Conservation (phyloP, 1,140 invertebrate genomes). For the Chrysoperla carnea region DNA sequence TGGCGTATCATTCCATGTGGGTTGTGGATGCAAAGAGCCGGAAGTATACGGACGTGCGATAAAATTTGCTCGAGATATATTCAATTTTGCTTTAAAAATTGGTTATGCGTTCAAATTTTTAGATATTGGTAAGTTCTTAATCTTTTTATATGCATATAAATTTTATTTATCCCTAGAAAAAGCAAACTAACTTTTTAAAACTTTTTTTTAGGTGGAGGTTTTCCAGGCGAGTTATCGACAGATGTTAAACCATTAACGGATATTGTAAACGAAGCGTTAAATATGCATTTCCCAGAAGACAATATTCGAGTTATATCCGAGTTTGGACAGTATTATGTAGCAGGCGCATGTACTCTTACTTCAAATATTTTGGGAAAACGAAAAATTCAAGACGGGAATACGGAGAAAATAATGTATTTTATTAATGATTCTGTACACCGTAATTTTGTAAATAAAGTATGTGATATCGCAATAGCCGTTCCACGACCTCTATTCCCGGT, state of each 20-base stretch:
- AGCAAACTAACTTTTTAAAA: neutral
- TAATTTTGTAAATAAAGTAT: too few species aligned
- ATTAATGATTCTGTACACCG: too few species aligned
- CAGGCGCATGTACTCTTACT: conserved; percentile 76
- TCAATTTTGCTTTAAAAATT: conserved; percentile 19
- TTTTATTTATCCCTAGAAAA: too few species aligned
- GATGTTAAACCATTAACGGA: conserved; percentile 25
- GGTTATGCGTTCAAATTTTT: conserved; percentile 23
- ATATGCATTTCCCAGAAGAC: conserved; percentile 56
- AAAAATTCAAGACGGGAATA: too few species aligned
- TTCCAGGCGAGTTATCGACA: neutral
- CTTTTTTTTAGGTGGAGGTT: neutral
- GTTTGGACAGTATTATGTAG: conserved; percentile 81
- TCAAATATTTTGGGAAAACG: conserved; percentile 40
- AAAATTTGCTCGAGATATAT: conserved; percentile 16
- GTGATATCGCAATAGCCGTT: too few species aligned
- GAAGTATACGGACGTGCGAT: conserved; percentile 21
- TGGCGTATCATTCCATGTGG: conserved; percentile 33
- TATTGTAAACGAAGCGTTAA: conserved; percentile 42
- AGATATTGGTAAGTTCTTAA: conserved; percentile 19
- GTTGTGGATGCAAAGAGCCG: conserved; percentile 24
- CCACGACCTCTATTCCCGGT: too few species aligned
- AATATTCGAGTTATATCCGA: conserved; percentile 83
- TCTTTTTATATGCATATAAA: too few species aligned
- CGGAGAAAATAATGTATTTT: too few species aligned